Conservation (phyloP, 2,888 invertebrate species). For the Dolichopus griseipennis region DNA sequence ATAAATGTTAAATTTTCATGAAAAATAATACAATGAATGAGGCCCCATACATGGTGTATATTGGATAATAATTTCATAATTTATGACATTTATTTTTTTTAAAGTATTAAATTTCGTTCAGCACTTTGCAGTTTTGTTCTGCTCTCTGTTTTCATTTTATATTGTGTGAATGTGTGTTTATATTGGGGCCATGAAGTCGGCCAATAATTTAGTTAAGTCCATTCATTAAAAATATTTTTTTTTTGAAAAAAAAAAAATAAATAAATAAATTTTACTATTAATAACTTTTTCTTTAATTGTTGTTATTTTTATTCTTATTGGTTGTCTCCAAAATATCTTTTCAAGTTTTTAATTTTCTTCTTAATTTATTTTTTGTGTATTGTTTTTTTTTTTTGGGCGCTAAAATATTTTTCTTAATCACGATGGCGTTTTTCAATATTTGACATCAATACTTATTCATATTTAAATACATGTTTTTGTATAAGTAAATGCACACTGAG, state of each 20-base stretch:
- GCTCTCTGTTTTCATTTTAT: too few relatives aligned
- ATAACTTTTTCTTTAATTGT: neutral
- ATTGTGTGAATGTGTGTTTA: neutral
- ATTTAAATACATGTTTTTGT: too few relatives aligned
- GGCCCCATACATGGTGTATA: neutral
- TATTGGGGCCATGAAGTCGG: neutral
- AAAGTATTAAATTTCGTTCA: too few relatives aligned
- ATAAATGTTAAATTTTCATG: neutral
- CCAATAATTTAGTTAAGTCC: neutral
- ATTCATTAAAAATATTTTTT: neutral
- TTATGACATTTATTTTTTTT: neutral
- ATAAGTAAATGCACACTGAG: too few relatives aligned
- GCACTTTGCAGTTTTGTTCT: too few relatives aligned
- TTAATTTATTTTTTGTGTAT: too few relatives aligned
- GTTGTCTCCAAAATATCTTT: neutral
- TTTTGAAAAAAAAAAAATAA: neutral
- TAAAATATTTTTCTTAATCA: neutral
- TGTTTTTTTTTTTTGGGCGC: neutral
- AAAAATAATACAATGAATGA: slow-evolving; percentile 4
- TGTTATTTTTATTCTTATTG: neutral
- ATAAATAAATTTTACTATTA: neutral
- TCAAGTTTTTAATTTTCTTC: too few relatives aligned
- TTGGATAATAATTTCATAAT: neutral
- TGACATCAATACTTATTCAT: too few relatives aligned
- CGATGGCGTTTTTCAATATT: neutral